A percentile compares a stretch with the other conserved stretches of the same genome.
Conservation (phyloP, 2,797 vertebrate species). For the Eutrigla gurnardus region DNA sequence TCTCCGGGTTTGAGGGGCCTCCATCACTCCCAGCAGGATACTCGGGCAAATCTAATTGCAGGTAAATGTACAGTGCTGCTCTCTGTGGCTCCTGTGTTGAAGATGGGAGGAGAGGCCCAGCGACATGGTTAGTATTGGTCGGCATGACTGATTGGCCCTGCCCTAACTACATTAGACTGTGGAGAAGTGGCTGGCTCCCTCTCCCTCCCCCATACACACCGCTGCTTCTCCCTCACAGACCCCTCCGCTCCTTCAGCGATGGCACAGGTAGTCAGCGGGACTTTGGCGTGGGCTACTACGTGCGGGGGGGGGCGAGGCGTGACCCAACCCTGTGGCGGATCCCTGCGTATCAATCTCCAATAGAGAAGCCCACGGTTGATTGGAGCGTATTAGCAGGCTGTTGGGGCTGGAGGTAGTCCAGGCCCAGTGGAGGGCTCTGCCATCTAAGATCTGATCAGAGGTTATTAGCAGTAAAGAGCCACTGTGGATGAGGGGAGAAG, state of each 20-base stretch:
- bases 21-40: slow-evolving; percentile 80
- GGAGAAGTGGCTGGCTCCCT: slow-evolving; percentile 75
- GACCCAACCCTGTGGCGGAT: slow-evolving; percentile 51
- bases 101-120: slow-evolving; percentile 79
- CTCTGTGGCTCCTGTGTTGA: slow-evolving; percentile 74
- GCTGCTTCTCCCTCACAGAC: slow-evolving; percentile 28
- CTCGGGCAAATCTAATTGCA: slow-evolving; percentile 83
- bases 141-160: slow-evolving; percentile 80
- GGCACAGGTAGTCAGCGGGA: slow-evolving; percentile 38
- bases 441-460: slow-evolving; percentile 84
- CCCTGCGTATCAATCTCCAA: slow-evolving; percentile 54
- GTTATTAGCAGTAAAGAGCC: slow-evolving; percentile 88
- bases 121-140: slow-evolving; percentile 85
- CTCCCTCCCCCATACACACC: slow-evolving; percentile 40
- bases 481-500: slow-evolving; percentile 81
- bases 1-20: slow-evolving; percentile 68
- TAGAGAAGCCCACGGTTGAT: slow-evolving; percentile 61
- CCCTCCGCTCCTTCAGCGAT: slow-evolving; percentile 36
- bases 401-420: slow-evolving; percentile 70
- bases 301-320: slow-evolving; percentile 29
- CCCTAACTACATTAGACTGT: slow-evolving; percentile 81
- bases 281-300: slow-evolving; percentile 16
- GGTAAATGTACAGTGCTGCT: slow-evolving; percentile 82
- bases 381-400: slow-evolving; percentile 64
- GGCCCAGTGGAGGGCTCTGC: slow-evolving; percentile 71